These are phyloP conservation scores for Carcharodon carcharias DNA, from an alignment of 2,797 vertebrate genomes.

Conservation along the genomic window DNA sequence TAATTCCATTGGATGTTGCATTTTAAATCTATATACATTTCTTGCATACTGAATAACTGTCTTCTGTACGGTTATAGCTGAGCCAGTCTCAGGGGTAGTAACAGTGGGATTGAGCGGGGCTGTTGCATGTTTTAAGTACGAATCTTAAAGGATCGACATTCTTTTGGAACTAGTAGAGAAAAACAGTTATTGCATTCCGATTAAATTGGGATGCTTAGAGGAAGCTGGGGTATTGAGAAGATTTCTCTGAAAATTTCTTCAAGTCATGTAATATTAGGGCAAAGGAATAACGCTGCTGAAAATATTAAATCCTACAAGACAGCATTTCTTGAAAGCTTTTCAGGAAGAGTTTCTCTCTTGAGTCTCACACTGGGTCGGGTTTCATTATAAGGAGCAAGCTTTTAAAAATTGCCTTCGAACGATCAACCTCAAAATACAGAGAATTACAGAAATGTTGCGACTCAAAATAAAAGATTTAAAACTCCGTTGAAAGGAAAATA, in stretches of 20 bases:
- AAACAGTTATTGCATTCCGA: background rate
- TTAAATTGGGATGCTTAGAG: background rate
- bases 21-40: background rate
- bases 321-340: background rate
- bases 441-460: background rate
- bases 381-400: background rate
- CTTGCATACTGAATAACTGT: background rate
- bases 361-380: background rate
- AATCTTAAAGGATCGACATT: background rate
- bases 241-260: background rate
- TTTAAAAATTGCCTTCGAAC: background rate
- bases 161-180: background rate
- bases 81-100: background rate
- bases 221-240: background rate
- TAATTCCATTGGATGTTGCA: background rate
- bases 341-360: too few relatives aligned
- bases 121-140: background rate
- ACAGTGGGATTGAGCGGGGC: background rate
- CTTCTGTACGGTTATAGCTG: background rate
- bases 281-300: background rate
- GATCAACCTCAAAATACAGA: background rate
- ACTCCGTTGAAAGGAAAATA: background rate
- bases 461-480: background rate
- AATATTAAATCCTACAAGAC: background rate
- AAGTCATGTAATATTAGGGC: background rate